Percentiles rank a stretch among this genome's conserved stretches.
phyloP scores from a whole-genome alignment of 35 echinoderm and acorn worm genomes.

The Stichopus chloronotus region DNA sequence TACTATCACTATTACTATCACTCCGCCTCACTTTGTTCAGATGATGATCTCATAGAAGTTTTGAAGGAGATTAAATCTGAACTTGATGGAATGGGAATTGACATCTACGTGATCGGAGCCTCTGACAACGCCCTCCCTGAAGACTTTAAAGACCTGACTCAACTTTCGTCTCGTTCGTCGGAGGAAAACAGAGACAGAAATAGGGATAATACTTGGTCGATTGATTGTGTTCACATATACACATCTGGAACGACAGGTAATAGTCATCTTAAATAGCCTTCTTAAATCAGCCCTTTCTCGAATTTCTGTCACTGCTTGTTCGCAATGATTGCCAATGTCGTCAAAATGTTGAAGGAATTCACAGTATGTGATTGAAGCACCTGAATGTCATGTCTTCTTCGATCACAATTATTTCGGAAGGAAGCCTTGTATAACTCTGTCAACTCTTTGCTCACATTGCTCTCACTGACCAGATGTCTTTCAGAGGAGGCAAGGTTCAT shows the following conservation, averaged over 20 bases:
- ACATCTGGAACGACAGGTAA: conserved; percentile 90
- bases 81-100: conserved; percentile 55
- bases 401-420: no score
- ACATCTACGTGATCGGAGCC: conserved; percentile 62
- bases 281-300: no score
- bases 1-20: not conserved
- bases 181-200: conserved; percentile 28
- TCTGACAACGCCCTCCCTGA: conserved; percentile 24
- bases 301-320: no score
- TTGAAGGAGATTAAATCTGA: conserved; percentile 65
- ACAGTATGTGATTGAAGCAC: no score
- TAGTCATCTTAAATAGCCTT: no score
- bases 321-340: no score
- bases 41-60: conserved; percentile 32
- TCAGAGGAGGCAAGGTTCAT: no score
- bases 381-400: no score
- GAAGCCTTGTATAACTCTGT: no score
- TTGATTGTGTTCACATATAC: conserved; percentile 63
- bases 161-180: not conserved
- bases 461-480: no score
- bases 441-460: no score
- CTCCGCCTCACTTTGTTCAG: conserved; percentile 25
- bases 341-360: no score
- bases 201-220: not conserved
- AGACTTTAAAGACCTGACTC: not conserved